Percentiles rank a stretch among this genome's conserved stretches.
phyloP scores from a whole-genome alignment of 2,888 invertebrate species.

The Cordilura impudica region DNA sequence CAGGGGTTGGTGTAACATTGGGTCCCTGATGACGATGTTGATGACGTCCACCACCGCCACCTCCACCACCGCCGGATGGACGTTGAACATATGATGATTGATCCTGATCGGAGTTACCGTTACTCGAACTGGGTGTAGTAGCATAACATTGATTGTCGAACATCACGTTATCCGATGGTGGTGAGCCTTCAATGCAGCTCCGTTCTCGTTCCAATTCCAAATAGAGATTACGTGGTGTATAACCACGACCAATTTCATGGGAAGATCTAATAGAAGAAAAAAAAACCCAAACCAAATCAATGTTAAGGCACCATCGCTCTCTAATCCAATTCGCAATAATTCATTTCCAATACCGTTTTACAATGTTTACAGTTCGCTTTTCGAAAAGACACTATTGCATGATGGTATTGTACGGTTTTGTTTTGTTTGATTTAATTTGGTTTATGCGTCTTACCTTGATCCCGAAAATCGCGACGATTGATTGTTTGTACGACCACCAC shows the following conservation, averaged over 20 bases:
- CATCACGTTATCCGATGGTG: constrained; percentile 94
- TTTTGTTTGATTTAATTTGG: constrained; percentile 16
- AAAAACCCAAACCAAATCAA: not conserved
- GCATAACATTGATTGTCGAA: constrained; percentile 98
- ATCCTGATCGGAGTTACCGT: constrained; percentile 93
- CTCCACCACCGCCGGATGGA: constrained; percentile 69
- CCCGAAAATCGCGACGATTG: constrained; percentile 83
- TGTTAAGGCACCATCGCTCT: not conserved
- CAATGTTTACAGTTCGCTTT: constrained; percentile 42
- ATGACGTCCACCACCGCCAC: constrained; percentile 77
- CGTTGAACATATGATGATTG: constrained; percentile 82
- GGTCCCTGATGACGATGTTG: constrained; percentile 84
- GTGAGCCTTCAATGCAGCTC: constrained; percentile 82
- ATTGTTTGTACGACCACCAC: constrained; percentile 79
- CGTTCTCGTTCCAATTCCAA: constrained; percentile 87
- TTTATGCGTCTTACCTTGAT: constrained; percentile 79
- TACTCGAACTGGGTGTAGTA: constrained; percentile 95
- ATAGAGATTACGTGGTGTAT: constrained; percentile 86
- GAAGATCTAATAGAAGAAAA: constrained; percentile 79
- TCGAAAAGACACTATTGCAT: constrained; percentile 30
- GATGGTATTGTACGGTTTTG: too few species aligned
- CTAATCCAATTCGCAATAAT: not conserved
- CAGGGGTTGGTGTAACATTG: constrained; percentile 86
- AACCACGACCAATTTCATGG: constrained; percentile 85
- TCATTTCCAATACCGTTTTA: not conserved